Percentiles rank a stretch among this genome's conserved stretches.
phyloP scores from a whole-genome alignment of 2,113 vertebrate species.

The Oplegnathus fasciatus region DNA sequence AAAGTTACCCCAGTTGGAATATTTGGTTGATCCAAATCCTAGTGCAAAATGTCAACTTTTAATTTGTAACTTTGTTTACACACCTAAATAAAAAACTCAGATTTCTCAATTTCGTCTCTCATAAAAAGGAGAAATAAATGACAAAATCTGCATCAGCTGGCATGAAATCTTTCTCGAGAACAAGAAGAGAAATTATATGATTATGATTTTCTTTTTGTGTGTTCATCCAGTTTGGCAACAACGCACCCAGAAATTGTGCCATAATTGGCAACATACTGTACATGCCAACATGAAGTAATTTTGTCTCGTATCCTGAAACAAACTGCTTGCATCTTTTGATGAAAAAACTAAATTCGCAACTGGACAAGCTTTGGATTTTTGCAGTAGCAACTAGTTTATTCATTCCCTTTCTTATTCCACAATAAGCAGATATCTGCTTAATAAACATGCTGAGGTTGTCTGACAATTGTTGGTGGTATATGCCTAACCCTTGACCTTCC shows the following conservation, averaged over 20 bases:
- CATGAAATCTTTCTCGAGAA: not conserved
- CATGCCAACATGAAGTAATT: no score
- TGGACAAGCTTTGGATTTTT: not conserved
- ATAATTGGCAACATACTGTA: not conserved
- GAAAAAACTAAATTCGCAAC: not conserved
- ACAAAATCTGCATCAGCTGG: not conserved
- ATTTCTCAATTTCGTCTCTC: not conserved
- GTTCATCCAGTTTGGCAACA: not conserved
- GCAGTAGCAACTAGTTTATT: constrained; percentile 3
- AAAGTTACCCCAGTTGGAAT: not conserved
- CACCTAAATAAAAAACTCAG: not conserved
- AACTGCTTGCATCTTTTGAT: not conserved
- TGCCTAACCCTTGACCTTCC: constrained; percentile 76
- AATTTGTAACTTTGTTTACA: not conserved
- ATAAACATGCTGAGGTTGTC: constrained; percentile 67
- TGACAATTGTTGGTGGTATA: constrained; percentile 81
- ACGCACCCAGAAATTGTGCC: not conserved
- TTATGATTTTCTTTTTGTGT: not conserved
- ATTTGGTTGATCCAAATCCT: not conserved
- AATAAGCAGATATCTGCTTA: constrained; percentile 41
- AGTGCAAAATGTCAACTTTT: not conserved
- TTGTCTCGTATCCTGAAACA: not conserved
- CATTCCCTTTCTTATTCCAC: constrained; percentile 10
- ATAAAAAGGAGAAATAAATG: not conserved
- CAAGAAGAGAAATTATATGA: not conserved